These are phyloP conservation scores for Aythya baeri DNA, from an alignment of 2,113 vertebrate species.

Conservation along the genomic window DNA sequence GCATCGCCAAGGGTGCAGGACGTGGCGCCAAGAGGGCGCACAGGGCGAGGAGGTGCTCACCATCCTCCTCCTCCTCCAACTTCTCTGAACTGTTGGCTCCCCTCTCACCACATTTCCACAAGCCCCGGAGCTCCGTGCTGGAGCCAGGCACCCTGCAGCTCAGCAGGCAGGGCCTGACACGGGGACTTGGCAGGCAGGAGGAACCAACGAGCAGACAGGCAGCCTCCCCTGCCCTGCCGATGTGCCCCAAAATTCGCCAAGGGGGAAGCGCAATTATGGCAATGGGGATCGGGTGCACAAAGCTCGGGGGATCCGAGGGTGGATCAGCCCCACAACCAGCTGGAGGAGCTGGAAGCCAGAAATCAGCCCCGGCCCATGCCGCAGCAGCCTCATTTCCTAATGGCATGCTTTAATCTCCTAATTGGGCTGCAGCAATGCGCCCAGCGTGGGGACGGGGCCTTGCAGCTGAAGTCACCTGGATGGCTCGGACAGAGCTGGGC, in stretches of 20 bases:
- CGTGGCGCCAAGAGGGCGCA: neutral
- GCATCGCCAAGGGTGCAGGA: neutral
- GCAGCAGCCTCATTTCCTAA: neutral
- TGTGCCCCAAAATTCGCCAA: fast-evolving
- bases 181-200: neutral
- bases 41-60: neutral
- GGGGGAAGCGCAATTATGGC: no score
- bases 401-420: neutral
- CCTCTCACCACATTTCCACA: fast-evolving
- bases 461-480: neutral
- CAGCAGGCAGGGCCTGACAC: neutral
- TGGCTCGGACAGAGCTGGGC: neutral
- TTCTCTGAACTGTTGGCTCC: neutral
- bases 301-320: neutral
- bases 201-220: fast-evolving
- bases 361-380: neutral
- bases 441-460: neutral
- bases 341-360: neutral
- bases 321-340: neutral
- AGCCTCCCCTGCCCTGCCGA: neutral
- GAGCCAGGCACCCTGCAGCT: fast-evolving
- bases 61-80: no score
- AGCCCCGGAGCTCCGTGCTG: neutral
- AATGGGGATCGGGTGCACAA: neutral
- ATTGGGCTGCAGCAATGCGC: neutral